Base-by-base conservation (phyloP, 2,888 invertebrate genomes). In the Crocallis elinguaria region DNA sequence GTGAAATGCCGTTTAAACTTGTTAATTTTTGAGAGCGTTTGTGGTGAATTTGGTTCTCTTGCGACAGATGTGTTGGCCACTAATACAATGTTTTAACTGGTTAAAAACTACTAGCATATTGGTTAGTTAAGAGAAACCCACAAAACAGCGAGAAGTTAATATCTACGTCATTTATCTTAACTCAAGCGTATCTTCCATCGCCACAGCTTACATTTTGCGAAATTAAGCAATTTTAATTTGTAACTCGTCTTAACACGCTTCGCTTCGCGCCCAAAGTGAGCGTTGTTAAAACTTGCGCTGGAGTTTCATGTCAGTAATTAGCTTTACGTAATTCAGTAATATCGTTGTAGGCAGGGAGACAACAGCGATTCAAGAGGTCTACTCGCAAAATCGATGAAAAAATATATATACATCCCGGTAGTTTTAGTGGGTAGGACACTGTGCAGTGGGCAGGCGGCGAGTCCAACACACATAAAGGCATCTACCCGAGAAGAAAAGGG, bases 291-390 rank as follows among this genome's bases (percentile, higher is more conserved):
- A 79, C 75, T 82, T 77, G 72, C 66, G 69, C 66, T 56, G 60
- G 67, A 84, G 80, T 84, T 83, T 83, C 77, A 84, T 81, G 79
- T 80, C 74, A 65, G 77, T 83, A 86, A 86, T 86, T 86, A 86
- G 77, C 77, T 84, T 82, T 70, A 64, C 71, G 73, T 78, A 77
- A 79, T 79, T 80, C 54, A 66, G 73, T 77, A 81, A 85, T 83
- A 82, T 71, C 61, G 73, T 77, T 16, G 2, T 46, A 46, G 46
- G 9, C 8, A 9, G 17, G 14, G 46, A 52, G 52, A 2, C 32
- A 2, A 23, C 11, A 0, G 39, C 13, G 6, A 13, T 35, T 17
- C 8, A 6, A 14, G 14, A 16, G 14, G 16, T 33, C 7, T 23
- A 6, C n/a, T n/a, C n/a, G n/a, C n/a, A n/a, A n/a, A n/a, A n/a